Evolutionary conservation across 2,888 invertebrate species (phyloP).

Genomic region (Adelphocoris suturalis): DNA sequence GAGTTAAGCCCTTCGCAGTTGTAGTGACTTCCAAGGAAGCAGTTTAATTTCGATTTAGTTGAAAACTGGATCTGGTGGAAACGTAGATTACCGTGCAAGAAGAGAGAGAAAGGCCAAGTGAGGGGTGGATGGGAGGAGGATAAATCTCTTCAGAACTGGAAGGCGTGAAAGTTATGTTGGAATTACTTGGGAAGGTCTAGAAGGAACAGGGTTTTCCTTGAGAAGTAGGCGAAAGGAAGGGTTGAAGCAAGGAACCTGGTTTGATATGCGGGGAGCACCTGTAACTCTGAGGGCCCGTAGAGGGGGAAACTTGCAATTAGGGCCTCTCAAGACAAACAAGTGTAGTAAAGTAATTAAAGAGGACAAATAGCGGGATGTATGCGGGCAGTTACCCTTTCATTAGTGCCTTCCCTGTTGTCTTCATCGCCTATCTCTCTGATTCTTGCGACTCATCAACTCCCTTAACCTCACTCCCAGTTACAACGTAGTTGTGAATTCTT

Average conservation of each 20-base stretch:
- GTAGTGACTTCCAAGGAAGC: slow-evolving; percentile 54
- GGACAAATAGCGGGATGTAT: slow-evolving; percentile 70
- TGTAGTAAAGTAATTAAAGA: slow-evolving; percentile 70
- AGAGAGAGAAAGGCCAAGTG: slow-evolving; percentile 51
- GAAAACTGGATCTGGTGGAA: slow-evolving; percentile 62
- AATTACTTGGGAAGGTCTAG: slow-evolving; percentile 58
- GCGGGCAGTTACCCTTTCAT: slow-evolving; percentile 71
- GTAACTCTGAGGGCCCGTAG: slow-evolving; percentile 45
- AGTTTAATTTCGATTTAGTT: slow-evolving; percentile 69
- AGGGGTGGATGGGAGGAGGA: slow-evolving; percentile 25
- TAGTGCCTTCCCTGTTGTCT: slow-evolving; percentile 68
- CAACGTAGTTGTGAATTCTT: slow-evolving; percentile 38
- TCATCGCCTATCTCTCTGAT: slow-evolving; percentile 70
- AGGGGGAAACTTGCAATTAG: slow-evolving; percentile 64
- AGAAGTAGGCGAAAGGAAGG: slow-evolving; percentile 50
- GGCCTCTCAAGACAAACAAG: slow-evolving; percentile 70
- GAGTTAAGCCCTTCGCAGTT: slow-evolving; percentile 63
- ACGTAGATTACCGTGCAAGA: slow-evolving; percentile 58
- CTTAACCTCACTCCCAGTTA: slow-evolving; percentile 26
- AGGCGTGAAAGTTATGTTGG: slow-evolving; percentile 68
- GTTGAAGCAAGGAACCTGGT: slow-evolving; percentile 50
- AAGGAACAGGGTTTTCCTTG: slow-evolving; percentile 53
- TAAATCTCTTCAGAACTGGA: slow-evolving; percentile 67
- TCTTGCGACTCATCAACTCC: slow-evolving; percentile 59
- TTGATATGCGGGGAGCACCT: slow-evolving; percentile 71